Base-by-base conservation (phyloP, 2,888 invertebrate genomes). In the Camptogramma bilineatum region DNA sequence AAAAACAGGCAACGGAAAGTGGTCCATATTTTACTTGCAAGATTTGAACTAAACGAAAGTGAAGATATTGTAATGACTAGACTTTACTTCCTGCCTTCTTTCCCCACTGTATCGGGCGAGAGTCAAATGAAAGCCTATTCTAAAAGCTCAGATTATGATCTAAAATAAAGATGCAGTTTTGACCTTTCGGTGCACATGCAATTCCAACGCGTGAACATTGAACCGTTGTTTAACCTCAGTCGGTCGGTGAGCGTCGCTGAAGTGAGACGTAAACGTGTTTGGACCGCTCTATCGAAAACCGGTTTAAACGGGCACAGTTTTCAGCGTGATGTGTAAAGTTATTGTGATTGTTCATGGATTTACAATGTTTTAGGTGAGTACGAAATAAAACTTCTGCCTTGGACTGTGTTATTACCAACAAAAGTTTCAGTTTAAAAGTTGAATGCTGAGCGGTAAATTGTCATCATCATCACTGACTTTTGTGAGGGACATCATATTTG, bases 261-360 rank as follows among this genome's bases (percentile, higher is more conserved):
- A 78, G 87, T 77, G 81, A 75, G 84, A 84, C 90, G 90, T 82
- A 71, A 70, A 78, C 79, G 76, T 80, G 84, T 73, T 81, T 72
- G 19, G 48, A 72, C 69, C 68, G 71, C 68, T 44, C 53, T 73
- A 39, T 39, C 13, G 13, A 70, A 64, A 72, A 72, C 70, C 70
- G 64, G 72, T 72, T 48, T 48, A 10, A n/a, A 63, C 64, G 48
- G 61, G 60, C 68, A 64, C 52, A 63, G 63, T 63, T 67, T 62
- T 60, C 57, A 52, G 58, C 65, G 69, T 60, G 61, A 58, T 63
- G 65, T 64, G 66, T 47, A 31, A 56, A 57, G 61, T 46, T 61
- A 54, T 52, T 53, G 50, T 65, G 52, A n/a, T 52, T 69, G 60
- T 66, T 52, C 28, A 62, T 72, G 76, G 76, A 77, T 77, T 76